These are phyloP conservation scores for Pteruthius melanotis DNA, from an alignment of 2,113 vertebrate genomes.

Conservation along the genomic window DNA sequence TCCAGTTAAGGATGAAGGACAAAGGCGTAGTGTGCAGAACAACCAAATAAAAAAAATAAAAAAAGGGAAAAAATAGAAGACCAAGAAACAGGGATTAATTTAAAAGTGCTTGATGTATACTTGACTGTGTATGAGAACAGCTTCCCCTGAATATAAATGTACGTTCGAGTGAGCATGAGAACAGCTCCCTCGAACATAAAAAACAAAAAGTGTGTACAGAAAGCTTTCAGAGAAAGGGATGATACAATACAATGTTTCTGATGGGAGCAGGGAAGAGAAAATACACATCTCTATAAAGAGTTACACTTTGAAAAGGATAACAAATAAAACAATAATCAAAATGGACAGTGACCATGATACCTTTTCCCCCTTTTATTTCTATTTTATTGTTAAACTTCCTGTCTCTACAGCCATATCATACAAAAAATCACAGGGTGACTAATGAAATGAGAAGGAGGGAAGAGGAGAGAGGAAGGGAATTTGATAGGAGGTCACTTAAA, in stretches of 20 bases:
- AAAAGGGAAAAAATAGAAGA: not conserved
- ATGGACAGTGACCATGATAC: not conserved
- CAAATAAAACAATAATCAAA: not conserved
- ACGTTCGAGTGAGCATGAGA: not conserved
- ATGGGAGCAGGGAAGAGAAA: not conserved
- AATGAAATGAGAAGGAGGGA: not conserved
- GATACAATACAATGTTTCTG: not conserved
- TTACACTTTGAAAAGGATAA: not conserved
- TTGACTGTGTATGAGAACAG: not conserved
- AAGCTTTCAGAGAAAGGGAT: not conserved
- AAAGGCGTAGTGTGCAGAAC: not conserved
- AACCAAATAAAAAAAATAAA: not conserved
- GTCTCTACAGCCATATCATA: not conserved
- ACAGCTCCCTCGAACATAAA: not conserved
- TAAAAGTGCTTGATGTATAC: not conserved
- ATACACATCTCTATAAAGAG: not conserved
- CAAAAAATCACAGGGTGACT: not conserved
- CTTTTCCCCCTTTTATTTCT: not conserved
- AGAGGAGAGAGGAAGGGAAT: not conserved
- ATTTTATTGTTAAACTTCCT: not conserved
- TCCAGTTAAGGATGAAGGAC: not conserved
- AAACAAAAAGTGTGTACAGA: not conserved
- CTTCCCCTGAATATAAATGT: not conserved
- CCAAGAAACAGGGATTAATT: not conserved
- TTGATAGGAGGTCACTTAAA: not conserved